A percentile compares a stretch with the other conserved stretches of the same genome.
These are phyloP conservation scores for Thryonomys swinderianus DNA, from an alignment of 2,113 vertebrate species.

Conservation along the genomic window DNA sequence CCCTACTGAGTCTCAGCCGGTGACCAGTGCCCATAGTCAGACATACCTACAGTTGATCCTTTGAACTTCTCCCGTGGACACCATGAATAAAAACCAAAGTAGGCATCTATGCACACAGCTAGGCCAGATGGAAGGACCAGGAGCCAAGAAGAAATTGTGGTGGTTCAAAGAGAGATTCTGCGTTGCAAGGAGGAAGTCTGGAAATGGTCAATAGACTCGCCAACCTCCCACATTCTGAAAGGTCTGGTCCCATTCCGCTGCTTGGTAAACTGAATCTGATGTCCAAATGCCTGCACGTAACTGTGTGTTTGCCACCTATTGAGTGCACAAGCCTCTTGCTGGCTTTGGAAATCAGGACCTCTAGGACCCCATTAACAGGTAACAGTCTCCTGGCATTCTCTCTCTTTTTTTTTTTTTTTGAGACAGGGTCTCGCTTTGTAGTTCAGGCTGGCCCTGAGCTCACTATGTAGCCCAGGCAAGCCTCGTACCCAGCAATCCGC, in stretches of 20 bases:
- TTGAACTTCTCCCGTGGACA: no score
- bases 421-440: no score
- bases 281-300: no score
- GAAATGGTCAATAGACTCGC: no score
- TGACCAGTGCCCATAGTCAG: rapidly evolving
- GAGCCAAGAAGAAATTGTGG: neutral
- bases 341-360: neutral
- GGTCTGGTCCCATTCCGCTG: neutral
- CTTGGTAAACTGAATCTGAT: neutral
- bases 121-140: neutral
- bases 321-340: neutral
- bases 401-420: no score
- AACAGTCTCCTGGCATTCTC: neutral
- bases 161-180: neutral
- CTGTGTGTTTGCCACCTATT: neutral
- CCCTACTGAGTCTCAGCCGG: neutral
- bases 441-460: no score
- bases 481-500: no score
- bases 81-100: neutral
- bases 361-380: neutral
- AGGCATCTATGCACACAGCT: neutral
- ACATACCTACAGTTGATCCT: neutral
- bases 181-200: neutral
- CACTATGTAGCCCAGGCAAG: no score
- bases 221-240: neutral